Percentiles rank a stretch among this genome's conserved stretches.
Evolutionary conservation across 2,888 invertebrate genomes (phyloP).

Genomic region (Dryobotodes eremita): DNA sequence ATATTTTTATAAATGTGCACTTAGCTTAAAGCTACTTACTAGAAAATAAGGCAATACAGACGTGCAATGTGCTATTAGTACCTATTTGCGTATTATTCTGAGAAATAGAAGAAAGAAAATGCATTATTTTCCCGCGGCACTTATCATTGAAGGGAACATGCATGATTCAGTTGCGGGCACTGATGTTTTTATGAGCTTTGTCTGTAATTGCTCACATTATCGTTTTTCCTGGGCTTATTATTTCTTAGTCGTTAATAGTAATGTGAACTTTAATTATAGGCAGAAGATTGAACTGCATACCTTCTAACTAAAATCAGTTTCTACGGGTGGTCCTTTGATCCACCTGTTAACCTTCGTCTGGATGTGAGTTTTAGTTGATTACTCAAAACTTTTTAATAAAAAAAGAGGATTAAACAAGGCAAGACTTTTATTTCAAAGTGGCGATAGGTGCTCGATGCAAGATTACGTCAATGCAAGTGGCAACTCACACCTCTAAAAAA

Average conservation of each 20-base stretch:
- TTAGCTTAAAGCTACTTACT: not conserved
- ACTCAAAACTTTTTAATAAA: not conserved
- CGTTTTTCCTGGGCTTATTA: slow-evolving; percentile 8
- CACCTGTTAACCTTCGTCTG: too few species aligned
- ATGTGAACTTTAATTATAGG: not conserved
- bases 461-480: slow-evolving; percentile 2
- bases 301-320: not conserved
- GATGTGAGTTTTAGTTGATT: not conserved
- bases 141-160: slow-evolving; percentile 47
- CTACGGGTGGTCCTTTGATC: slow-evolving; percentile 2
- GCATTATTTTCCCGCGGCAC: slow-evolving; percentile 51
- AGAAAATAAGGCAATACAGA: slow-evolving; percentile 32
- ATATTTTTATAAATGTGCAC: slow-evolving; percentile 19
- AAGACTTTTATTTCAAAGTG: not conserved
- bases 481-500: slow-evolving; percentile 17
- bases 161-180: slow-evolving; percentile 19
- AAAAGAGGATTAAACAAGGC: not conserved
- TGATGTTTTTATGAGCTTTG: slow-evolving; percentile 27
- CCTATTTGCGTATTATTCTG: slow-evolving; percentile 47
- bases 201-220: slow-evolving; percentile 26
- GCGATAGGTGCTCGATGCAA: not conserved
- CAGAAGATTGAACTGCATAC: not conserved
- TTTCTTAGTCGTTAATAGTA: not conserved
- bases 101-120: slow-evolving; percentile 44
- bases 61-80: slow-evolving; percentile 38